Base-by-base conservation (phyloP, 37 sponge, comb jelly and placozoan genomes). In the Beroe ovata region DNA sequence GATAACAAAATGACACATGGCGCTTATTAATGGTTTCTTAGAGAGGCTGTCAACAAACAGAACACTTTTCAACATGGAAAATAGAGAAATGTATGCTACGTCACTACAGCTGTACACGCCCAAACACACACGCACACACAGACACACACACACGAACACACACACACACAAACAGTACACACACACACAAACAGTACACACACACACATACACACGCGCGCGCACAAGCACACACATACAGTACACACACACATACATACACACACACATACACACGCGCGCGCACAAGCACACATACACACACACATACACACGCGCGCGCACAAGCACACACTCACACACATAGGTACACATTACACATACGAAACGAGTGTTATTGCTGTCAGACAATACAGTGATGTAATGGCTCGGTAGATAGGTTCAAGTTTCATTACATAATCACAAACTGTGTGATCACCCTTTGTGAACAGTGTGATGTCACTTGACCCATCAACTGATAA, bases 241-340 rank as follows among this genome's bases (percentile, higher is more conserved):
- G 54, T 47, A 47, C 54, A 11, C 39, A 77, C 35, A 0, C 22
- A n/a, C 18, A 59, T n/a, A 0, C 26, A 23, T 29, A 0, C 30
- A 29, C 0, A 21, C 25, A 16, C 88, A 84, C 88, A 84, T 21
- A 84, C 54, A 37, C 39, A 84, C 88, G 59, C 54, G 32, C 60
- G 22, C 8, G 58, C 60, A 47, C 54, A 47, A 6, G 11, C 6
- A 47, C 54, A 47, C 54, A 47, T 11, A 11, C 54, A 16, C 54
- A 47, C 11, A 47, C 54, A 16, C 54, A 47, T 11, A 47, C 6
- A 47, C 54, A 47, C 54, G 11, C 54, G 59, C 60, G 32, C 88
- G 58, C 60, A 88, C 60, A 36, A 25, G 2, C 84, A 77, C 84
- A 77, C 84, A 37, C 84, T 39, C 41, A 77, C 39, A 77, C 41